Conservation (phyloP, 2,888 invertebrate genomes). For the Acanthosepion esculentum region DNA sequence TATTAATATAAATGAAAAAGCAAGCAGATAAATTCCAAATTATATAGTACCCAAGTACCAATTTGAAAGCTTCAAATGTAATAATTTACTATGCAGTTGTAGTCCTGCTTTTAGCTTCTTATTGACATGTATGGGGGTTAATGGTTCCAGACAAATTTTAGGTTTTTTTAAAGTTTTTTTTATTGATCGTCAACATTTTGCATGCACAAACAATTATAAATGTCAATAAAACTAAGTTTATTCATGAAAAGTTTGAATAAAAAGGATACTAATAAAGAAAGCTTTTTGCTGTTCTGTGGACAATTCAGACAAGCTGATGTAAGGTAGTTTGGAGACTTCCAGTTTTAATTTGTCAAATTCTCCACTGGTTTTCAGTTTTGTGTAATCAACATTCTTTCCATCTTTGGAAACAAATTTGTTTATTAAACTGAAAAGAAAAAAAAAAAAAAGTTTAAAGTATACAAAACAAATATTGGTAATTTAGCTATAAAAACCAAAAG, state of each 20-base stretch:
- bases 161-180: too few species aligned
- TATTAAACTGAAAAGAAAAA: slow-evolving; percentile 62
- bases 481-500: too few species aligned
- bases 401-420: slow-evolving; percentile 64
- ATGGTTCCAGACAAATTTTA: too few species aligned
- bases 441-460: not conserved
- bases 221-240: not conserved
- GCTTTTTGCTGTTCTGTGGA: slow-evolving; percentile 68
- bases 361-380: slow-evolving; percentile 56
- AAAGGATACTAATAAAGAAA: slow-evolving; percentile 74
- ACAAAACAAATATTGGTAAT: not conserved
- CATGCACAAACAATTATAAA: too few species aligned
- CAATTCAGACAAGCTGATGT: slow-evolving; percentile 49
- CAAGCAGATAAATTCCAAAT: too few species aligned
- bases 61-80: too few species aligned
- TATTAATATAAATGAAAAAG: too few species aligned
- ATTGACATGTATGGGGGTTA: too few species aligned
- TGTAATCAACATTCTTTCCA: slow-evolving; percentile 65
- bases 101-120: too few species aligned
- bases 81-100: too few species aligned
- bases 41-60: too few species aligned
- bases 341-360: slow-evolving; percentile 58
- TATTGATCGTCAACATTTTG: too few species aligned
- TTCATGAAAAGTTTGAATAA: not conserved
- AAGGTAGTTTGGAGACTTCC: not conserved